Base-by-base conservation (phyloP, 2,113 vertebrate genomes). In the Girardinichthys multiradiatus region DNA sequence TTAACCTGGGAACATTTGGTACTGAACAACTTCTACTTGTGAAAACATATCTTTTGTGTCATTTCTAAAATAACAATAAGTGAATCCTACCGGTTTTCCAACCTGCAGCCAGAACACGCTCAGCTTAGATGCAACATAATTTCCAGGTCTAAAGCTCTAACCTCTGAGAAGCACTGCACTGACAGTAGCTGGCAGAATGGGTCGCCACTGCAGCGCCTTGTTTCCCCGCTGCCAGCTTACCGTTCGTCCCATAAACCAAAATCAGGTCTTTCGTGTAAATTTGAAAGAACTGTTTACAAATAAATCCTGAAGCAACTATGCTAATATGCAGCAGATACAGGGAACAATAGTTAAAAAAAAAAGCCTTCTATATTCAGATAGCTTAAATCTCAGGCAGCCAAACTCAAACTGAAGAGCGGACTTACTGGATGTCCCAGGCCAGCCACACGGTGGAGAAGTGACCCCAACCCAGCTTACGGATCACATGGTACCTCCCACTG, bases 391-490 rank as follows among this genome's bases (percentile, higher is more conserved):
- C 26, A 65, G 27, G 3, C 2, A 19, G 26, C 27, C 27, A 17
- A 39, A 10, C 11, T 12, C 26, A 26, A 9, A 19, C 17, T 48
- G 4, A 27, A 13, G 1, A 59, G 17, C 1, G 11, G 51, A 86
- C 97, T 95, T 93, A 99, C 98, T 97, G 97, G 87, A 97, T 96
- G 86, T 99, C 97, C 98, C 97, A 98, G n/a, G 96, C 97, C 74
- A 99, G 88, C 98, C 98, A 99, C 80, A 99, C 98, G 1, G 97
- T 99, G 80, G 98, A 99, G 92, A 99, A 99, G 90, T 99, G 97
- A 30, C 98, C 97, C 98, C 98, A 99, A 85, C 98, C 98, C 74
- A 99, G 94, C 73, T 99, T 99, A 58, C 97, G 95, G 89, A 99
- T 99, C 63, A 99, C 97, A 12, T 99, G 97, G 82, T 99, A 99